Base-by-base conservation (phyloP, 2,797 vertebrate species). In the Hoplostethus mediterraneus region DNA sequence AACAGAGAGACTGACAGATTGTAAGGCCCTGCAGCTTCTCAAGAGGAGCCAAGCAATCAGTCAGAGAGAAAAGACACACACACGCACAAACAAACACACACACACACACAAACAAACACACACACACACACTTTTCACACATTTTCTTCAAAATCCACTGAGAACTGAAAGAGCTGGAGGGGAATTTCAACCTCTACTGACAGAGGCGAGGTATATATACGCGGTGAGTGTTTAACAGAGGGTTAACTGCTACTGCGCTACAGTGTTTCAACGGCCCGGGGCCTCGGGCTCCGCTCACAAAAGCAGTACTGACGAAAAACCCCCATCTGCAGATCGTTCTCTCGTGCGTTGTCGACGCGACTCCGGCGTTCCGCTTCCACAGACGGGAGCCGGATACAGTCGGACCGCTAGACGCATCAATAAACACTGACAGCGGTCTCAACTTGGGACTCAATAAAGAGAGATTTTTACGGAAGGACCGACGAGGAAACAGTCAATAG, bases 1-100 rank as follows among this genome's bases (percentile, higher is more conserved):
- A 0, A 25, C 12, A 13, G 51, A 77, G 49, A 75, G 31, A 54
- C 56, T 57, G 55, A 77, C 81, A 87, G 85, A 77, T 72, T 79
- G 75, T 16, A 63, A 57, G 54, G 57, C 83, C 82, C 82, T 81
- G 80, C 56, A 90, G 90, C 80, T 73, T 79, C 81, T 81, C 56
- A 71, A 67, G 44, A 78, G 16, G 36, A 84, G 80, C 71, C 73
- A 82, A 84, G 77, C 55, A 61, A 88, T 84, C 83, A 89, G 77
- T 79, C 9, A 21, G 47, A 81, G 48, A 59, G 30, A 31, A 28
- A 57, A 47, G 14, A 47, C 21, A 52, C 49, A 17, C 17, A 25
- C 49, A 52, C 51, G 9, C 51, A 52, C 51, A 52, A 16, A 16
- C 48, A 49, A n/a, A 49, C 33, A 21, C 9, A 51, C 33, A 53